A percentile compares a stretch with the other conserved stretches of the same genome.
These are phyloP conservation scores for Gorsachius goisagi DNA, from an alignment of 2,113 vertebrate species.

Conservation along the genomic window DNA sequence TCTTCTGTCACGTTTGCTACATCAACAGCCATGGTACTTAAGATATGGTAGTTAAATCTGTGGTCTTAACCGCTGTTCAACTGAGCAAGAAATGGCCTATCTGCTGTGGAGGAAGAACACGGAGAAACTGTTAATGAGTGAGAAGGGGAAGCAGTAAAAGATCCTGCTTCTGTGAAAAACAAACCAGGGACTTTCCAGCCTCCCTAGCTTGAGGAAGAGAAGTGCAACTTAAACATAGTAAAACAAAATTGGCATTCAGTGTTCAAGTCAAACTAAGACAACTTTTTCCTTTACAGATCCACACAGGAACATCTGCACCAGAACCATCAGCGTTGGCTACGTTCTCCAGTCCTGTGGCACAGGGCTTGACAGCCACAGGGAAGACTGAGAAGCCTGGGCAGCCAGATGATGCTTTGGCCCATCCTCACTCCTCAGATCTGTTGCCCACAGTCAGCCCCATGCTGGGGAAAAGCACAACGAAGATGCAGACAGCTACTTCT, in stretches of 20 bases:
- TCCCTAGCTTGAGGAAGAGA: not conserved
- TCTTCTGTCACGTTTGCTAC: not conserved
- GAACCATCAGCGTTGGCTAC: not conserved
- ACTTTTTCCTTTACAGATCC: slow-evolving; percentile 49
- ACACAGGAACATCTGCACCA: not conserved
- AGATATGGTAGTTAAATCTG: not conserved
- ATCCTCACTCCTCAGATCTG: not conserved
- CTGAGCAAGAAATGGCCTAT: not conserved
- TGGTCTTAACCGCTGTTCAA: not conserved
- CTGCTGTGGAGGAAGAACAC: not conserved
- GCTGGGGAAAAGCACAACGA: not conserved
- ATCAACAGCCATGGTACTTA: not conserved
- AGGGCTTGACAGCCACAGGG: slow-evolving; percentile 50
- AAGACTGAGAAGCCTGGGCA: slow-evolving; percentile 53
- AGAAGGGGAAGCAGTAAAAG: not conserved
- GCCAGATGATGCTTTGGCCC: slow-evolving; percentile 7
- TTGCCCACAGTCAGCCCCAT: not conserved
- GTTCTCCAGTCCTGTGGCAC: slow-evolving; percentile 12
- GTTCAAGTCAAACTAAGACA: not conserved
- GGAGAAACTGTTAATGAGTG: not conserved
- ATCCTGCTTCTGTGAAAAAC: not conserved
- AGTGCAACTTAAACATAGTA: not conserved
- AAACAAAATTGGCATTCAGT: not conserved
- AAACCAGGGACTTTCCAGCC: not conserved
- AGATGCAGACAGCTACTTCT: not conserved